Base-by-base conservation (phyloP, 1,140 invertebrate species). In the Potamilus streckersoni region DNA sequence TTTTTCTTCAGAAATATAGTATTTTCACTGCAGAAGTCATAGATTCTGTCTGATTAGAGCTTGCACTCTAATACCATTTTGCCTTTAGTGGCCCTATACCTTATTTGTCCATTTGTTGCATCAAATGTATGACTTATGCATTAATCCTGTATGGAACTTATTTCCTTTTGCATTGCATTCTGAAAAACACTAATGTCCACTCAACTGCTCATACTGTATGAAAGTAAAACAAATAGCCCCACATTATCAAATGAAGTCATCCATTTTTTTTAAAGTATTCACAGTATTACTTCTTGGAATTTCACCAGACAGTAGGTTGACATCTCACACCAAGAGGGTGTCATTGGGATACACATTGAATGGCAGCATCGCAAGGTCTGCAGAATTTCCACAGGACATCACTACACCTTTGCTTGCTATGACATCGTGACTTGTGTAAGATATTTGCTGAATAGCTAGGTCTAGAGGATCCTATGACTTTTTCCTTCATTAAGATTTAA, bases 81-180 rank as follows among this genome's bases (percentile, higher is more conserved):
- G 65, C 57, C 38, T 78, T 73, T n/a, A 78, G n/a, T 38, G 66
- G 79, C 2, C 70, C 74, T 66, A 77, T 77, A 13, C 68, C 66
- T 3, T 73, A 73, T 49, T 72, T 76, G 59, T 79, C 73, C 2
- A 72, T 23, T 8, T 69, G 71, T 56, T 80, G 79, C 75, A 73
- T 76, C 4, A 80, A 56, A 57, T 77, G 68, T 4, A 67, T 80
- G 17, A 58, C 79, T 71, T 80, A 77, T 17, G 66, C 61, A 23
- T 70, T 62, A 60, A 80, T 64, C 70, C 71, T 70, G 55, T 80
- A 77, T 58, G 74, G 56, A 62, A 77, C 79, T 66, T 38, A 73
- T 80, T 19, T 70, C 68, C 14, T 74, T 73, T n/a, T 62, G 13
- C 38, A 15, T 17, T 11, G 65, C 74, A 20, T 58, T 59, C 20